Base-by-base conservation (phyloP, 2,113 vertebrate species). In the Calypte anna region DNA sequence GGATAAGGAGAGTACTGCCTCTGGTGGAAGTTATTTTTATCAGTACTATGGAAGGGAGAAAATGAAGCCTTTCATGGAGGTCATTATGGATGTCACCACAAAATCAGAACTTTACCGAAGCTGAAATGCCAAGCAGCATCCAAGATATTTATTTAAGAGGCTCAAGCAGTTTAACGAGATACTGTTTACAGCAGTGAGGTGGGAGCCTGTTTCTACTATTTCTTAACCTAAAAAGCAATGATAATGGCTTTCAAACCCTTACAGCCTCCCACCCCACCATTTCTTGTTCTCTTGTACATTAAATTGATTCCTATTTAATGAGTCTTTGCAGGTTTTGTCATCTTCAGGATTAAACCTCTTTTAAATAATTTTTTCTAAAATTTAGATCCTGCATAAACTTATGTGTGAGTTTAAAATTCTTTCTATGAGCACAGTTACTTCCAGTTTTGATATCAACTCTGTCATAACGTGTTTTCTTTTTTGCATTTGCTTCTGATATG, bases 201-300 rank as follows among this genome's bases (percentile, higher is more conserved):
- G 9, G 72, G 43, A 73, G 12, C 64, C 33, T 61, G 18, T 43
- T 72, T 72, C 38, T 72, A 8, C 17, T 72, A 14, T 46, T 66
- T 63, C 7, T 77, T 55, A 43, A 43, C 61, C 24, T 36, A 43
- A 67, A 33, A 67, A 61, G 30, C 59, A 53, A 17, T 62, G 12
- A 44, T 44, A 21, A 44, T 30, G 33, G 82, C 64, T 73, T 67
- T 48, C 21, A 78, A 54, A 67, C 14, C 14, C 9, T 53, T 70
- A 20, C 3, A 19, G 3, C 9, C 4, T 6, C 19, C 16, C 12
- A 0, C 0, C 18, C 31, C 11, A 9, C 6, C 12, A 10, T 73
- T 76, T 53, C 36, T 59, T 3, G 15, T 70, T 70, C 17, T 66
- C 0, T 54, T 55, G 19, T 30, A 30, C 14, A 8, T 70, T 27